phyloP scores from a whole-genome alignment of 2,888 invertebrate species.

The Metellina segmentata region DNA sequence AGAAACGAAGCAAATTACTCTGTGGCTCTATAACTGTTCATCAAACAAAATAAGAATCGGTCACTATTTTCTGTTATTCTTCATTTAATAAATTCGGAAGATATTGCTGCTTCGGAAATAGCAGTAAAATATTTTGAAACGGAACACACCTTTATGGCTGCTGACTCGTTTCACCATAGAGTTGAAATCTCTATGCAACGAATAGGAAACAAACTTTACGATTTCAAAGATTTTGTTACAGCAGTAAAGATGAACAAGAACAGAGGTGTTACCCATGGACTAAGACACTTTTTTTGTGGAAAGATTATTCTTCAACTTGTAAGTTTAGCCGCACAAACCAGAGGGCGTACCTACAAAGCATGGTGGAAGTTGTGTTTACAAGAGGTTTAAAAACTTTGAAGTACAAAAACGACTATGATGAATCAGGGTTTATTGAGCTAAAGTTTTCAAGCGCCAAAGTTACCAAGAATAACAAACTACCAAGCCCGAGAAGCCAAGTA shows the following conservation, averaged over 20 bases:
- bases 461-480: too few species aligned
- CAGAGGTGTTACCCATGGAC: neutral
- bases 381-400: neutral
- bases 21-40: neutral
- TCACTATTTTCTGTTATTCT: neutral
- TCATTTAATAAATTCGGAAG: neutral
- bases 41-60: neutral
- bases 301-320: neutral
- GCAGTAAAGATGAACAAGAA: neutral
- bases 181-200: neutral
- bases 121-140: neutral
- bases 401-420: too few species aligned
- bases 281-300: neutral
- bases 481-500: too few species aligned
- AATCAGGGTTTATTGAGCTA: too few species aligned
- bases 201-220: neutral
- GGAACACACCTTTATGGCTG: neutral
- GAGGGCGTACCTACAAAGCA: neutral
- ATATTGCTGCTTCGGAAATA: neutral
- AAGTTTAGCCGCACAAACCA: neutral
- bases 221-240: neutral
- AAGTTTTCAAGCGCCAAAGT: too few species aligned
- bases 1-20: neutral
- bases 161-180: neutral
- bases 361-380: neutral